A percentile compares a stretch with the other conserved stretches of the same genome.
Conservation (phyloP, 2,888 invertebrate species). For the Hoplodrina ambigua region DNA sequence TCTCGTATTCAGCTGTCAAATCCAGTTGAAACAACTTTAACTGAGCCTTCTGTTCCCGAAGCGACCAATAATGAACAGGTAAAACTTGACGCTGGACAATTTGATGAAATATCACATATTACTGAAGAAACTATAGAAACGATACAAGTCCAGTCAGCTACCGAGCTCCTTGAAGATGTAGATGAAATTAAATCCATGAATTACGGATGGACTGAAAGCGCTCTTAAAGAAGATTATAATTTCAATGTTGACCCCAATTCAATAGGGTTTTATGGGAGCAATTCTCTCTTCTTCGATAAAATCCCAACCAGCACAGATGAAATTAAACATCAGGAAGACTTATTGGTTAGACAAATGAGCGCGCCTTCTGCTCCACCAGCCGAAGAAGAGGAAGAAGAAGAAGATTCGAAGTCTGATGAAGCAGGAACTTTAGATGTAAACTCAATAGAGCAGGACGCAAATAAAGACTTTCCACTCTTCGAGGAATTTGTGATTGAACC, state of each 20-base stretch:
- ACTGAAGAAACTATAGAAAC: constrained; percentile 82
- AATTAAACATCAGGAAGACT: constrained; percentile 76
- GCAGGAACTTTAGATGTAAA: constrained; percentile 81
- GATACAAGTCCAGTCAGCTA: constrained; percentile 78
- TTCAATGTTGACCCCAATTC: constrained; percentile 71
- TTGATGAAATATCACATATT: constrained; percentile 77
- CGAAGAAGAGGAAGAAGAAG: constrained; percentile 83
- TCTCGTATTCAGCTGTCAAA: constrained; percentile 83
- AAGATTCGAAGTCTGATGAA: constrained; percentile 82
- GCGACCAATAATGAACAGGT: constrained; percentile 33
- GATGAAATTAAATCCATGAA: constrained; percentile 57
- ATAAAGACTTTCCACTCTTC: constrained; percentile 82
- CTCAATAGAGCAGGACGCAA: constrained; percentile 86
- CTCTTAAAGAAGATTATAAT: constrained; percentile 66
- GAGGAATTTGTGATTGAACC: constrained; percentile 85
- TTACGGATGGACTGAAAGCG: constrained; percentile 76
- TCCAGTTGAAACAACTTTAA: constrained; percentile 78
- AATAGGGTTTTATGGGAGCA: constrained; percentile 74
- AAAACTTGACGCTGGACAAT: constrained; percentile 50
- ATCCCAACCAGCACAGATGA: constrained; percentile 80
- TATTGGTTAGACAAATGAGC: constrained; percentile 73
- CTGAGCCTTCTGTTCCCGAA: constrained; percentile 61
- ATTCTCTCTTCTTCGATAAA: constrained; percentile 76
- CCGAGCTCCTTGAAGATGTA: constrained; percentile 74
- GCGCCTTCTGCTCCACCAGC: constrained; percentile 79